Base-by-base conservation (phyloP, 2,797 vertebrate genomes). In the Typhlichthys eigenmanni region DNA sequence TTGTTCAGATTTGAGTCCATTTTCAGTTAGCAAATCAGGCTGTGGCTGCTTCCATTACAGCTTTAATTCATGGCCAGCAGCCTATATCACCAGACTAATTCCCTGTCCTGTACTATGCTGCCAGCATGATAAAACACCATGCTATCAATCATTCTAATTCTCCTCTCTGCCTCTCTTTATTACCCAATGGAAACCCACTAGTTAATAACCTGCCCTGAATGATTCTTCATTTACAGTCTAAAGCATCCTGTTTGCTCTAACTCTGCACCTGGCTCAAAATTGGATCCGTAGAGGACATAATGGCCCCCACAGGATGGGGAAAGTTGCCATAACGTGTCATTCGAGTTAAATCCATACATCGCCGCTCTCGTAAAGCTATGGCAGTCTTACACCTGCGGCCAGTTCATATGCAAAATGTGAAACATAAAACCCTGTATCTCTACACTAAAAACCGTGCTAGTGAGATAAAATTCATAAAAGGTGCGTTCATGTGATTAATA, bases 151-250 rank as follows among this genome's bases (percentile, higher is more conserved):
- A 11, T 29, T 19, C 52, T 13, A 54, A 54, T 54, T 32, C 52
- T 13, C 52, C 52, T 32, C 52, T 24, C 52, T 5, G 11, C 51
- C 7, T 24, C 51, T 12, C 17, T 53, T 19, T 53, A 19, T 24
- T 53, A 12, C 51, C 16, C 12, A 14, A 2, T 48, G 47, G 47
- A 48, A 14, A 14, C 12, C 12, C 47, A 43, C 38, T 8, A 52
- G 19, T 52, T 52, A 52, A 52, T 19, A 52, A 17, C 50, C 50
- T 52, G 50, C 50, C 19, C 17, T 19, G 50, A 51, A 51, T 51
- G 14, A 51, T 19, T 9, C n/a, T 10, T 50, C 49, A 50, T 50
- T 50, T 50, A 50, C 16, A 50, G 49, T 17, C 49, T 9, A 43
- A 43, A 43, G 5, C 6, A 50, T 2, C 48, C 48, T 17, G 49